Evolutionary conservation across 2,113 vertebrate genomes (phyloP), one percentile per base, ranked within the genome.

Genomic region (Cyanoliseus patagonus): DNA sequence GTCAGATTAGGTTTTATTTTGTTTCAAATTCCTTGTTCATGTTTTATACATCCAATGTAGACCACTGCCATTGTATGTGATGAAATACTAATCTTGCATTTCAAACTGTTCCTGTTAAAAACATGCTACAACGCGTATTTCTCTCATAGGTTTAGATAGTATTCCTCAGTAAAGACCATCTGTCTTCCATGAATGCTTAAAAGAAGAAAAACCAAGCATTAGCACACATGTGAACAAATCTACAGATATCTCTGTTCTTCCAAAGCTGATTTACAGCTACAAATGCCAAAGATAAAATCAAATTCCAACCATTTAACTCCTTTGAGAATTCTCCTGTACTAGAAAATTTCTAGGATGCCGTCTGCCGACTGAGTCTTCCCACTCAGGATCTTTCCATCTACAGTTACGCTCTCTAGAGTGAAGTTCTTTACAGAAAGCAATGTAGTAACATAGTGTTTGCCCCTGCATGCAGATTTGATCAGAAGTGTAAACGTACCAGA

Each of bases 51-150:
- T 87, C 83, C 75, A 94, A 51, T 63, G 83, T 79, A 96, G 91
- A 95, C 92, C 91, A 97, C 92, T 95, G 95, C 61, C 94, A 95
- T 62, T 93, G 90, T 72, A 91, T 7, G 3, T 91, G 88, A 95
- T 94, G 88, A 94, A 97, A 97, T 94, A 97, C 51, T 88, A 75
- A 97, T 96, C 92, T 90, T 95, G 92, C 66, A 84, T 94, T 76
- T 91, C 90, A 94, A 69, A 96, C 81, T 91, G 81, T 96, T 96
- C 85, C 77, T 95, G 92, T 85, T 95, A 95, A 98, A 98, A 98
- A 96, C 97, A 97, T 93, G 75, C 90, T 94, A 89, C 85, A 86
- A 84, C 5, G 18, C 2, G 64, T 80, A 84, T 52, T 90, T 92
- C 90, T 94, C 94, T 93, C 80, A 52, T 41, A 94, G 93, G 55